Evolutionary conservation across 2,113 vertebrate genomes (phyloP), one percentile per base, ranked within the genome.

Genomic region (Dipodomys spectabilis): DNA sequence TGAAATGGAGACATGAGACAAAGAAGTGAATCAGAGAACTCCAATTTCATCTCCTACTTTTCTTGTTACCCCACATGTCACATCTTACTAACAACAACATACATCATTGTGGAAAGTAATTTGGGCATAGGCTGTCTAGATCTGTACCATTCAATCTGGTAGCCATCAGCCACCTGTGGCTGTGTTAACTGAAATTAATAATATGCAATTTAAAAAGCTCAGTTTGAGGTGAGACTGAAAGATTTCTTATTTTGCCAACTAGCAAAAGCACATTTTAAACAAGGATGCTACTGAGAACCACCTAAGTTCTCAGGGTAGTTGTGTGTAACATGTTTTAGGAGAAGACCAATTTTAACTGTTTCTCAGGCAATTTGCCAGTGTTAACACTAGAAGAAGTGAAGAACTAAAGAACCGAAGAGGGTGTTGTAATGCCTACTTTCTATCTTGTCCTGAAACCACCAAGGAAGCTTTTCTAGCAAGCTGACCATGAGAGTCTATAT

Each of bases 131-230:
- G 7, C 25, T 25, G 15, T 64, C 64, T 82, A 64, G 57, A 57
- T n/a, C 32, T 78, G 4, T 88, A 9, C 57, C 73, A 1, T 87
- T 57, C n/a, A 86, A 27, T 39, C 30, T 92, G 89, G 68, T 79
- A 69, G 35, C 62, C 77, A 94, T 74, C 77, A 86, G 71, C 45
- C 35, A 60, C 62, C 64, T 64, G 62, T 62, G 44, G 25, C 86
- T 73, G 84, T 35, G 10, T 68, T 67, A 80, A 88, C 72, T 77
- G 72, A 94, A 92, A 75, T 92, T 53, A 92, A 93, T 80, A 44
- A 90, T 92, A 79, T 72, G 16, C 15, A 13, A 57, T 57, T 57
- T 57, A 28, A 39, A 85, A 39, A 85, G 32, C 45, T 57, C 60
- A 84, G 15, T 62, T 86, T 18, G 12, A n/a, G 25, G 4, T n/a